A percentile compares a stretch with the other conserved stretches of the same genome.
These are phyloP conservation scores for Melanotaenia parkinsoni DNA, from an alignment of 2,797 vertebrate species.

Conservation along the genomic window DNA sequence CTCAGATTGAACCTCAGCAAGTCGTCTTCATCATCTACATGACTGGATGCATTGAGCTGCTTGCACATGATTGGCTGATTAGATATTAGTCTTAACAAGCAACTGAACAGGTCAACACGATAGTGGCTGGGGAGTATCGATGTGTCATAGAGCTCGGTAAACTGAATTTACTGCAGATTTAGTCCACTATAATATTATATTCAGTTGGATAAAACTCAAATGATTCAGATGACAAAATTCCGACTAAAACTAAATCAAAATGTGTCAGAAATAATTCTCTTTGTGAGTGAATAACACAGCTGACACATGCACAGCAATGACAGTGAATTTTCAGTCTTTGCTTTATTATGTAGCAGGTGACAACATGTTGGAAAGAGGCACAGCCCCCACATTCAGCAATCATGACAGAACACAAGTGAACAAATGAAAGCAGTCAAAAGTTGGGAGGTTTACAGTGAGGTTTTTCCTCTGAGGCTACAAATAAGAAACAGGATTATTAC, in stretches of 20 bases:
- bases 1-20: no score
- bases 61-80: no score
- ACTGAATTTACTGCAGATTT: no score
- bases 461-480: conserved; percentile 37
- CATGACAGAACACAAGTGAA: conserved; percentile 49
- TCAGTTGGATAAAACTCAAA: no score
- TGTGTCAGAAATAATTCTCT: neutral
- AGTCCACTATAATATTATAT: no score
- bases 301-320: conserved; percentile 5
- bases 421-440: conserved; percentile 40
- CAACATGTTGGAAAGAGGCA: conserved; percentile 62
- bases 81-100: no score
- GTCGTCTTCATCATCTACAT: no score
- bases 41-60: no score
- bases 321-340: conserved; percentile 29
- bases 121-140: no score
- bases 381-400: conserved; percentile 72
- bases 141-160: no score
- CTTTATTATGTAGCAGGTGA: conserved; percentile 44
- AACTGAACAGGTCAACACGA: no score
- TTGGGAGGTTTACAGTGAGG: conserved; percentile 23
- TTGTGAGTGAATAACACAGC: neutral
- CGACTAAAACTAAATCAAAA: neutral
- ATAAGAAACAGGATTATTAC: conserved; percentile 38
- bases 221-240: no score